Percentiles rank a stretch among this genome's conserved stretches.
phyloP scores from a whole-genome alignment of 2,797 vertebrate genomes.

The Lacerta agilis region DNA sequence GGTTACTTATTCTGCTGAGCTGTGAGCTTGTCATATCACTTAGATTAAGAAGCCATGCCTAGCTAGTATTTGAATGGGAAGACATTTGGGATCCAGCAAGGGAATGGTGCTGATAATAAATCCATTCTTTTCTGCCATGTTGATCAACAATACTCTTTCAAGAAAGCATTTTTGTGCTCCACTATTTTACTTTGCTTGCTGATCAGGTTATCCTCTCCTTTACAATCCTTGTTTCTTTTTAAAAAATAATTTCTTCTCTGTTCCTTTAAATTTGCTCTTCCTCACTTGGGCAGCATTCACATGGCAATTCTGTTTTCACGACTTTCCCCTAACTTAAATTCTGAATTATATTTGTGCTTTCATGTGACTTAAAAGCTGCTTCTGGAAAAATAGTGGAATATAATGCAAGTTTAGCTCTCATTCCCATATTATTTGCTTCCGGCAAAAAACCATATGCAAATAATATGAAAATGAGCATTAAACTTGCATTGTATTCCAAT shows the following conservation, averaged over 20 bases:
- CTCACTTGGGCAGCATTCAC: neutral
- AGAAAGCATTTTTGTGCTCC: neutral
- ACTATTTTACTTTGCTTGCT: neutral
- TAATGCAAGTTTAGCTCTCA: too few relatives aligned
- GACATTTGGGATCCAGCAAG: constrained; percentile 2
- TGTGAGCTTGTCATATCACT: neutral
- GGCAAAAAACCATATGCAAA: too few relatives aligned
- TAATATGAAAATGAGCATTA: too few relatives aligned
- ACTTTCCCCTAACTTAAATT: too few relatives aligned
- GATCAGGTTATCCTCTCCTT: neutral
- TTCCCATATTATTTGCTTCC: too few relatives aligned
- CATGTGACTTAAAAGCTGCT: too few relatives aligned
- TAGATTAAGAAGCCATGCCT: constrained; percentile 12
- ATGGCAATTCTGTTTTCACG: too few relatives aligned
- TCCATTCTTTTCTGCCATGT: neutral
- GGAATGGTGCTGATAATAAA: neutral
- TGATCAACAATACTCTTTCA: neutral
- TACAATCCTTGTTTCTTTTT: too few relatives aligned
- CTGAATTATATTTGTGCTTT: too few relatives aligned
- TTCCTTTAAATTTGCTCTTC: neutral
- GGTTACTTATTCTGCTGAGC: constrained; percentile 17
- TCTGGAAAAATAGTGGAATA: too few relatives aligned
- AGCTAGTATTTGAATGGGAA: constrained; percentile 8
- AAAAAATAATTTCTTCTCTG: neutral
- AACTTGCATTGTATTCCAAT: too few relatives aligned